A percentile compares a stretch with the other conserved stretches of the same genome.
Evolutionary conservation across 1,140 invertebrate genomes (phyloP).

Genomic region (Ceratina calcarata): DNA sequence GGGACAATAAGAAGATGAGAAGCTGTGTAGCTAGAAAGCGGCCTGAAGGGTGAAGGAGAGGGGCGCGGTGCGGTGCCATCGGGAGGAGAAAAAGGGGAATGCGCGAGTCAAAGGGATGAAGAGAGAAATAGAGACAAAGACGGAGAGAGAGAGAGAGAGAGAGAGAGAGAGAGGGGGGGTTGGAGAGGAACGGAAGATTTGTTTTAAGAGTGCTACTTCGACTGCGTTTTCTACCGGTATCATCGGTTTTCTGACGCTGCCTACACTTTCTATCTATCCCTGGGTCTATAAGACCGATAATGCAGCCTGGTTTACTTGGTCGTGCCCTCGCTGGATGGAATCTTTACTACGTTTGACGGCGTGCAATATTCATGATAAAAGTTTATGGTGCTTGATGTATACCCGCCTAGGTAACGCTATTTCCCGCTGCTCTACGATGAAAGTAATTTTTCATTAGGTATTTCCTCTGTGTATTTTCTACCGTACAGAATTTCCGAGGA

Average conservation of each 20-base stretch:
- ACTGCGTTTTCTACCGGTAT: slow-evolving; percentile 35
- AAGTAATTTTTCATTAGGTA: slow-evolving; percentile 14
- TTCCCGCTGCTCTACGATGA: neutral
- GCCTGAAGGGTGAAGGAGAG: neutral
- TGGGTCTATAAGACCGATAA: slow-evolving; percentile 58
- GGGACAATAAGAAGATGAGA: slow-evolving; percentile 49
- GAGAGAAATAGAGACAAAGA: slow-evolving; percentile 7
- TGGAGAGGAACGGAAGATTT: slow-evolving; percentile 26
- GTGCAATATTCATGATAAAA: slow-evolving; percentile 60
- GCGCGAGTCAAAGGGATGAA: slow-evolving; percentile 20
- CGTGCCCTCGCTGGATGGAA: slow-evolving; percentile 43
- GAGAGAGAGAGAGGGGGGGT: slow-evolving; percentile 8
- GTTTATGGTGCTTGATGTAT: slow-evolving; percentile 35
- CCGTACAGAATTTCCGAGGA: slow-evolving; percentile 23
- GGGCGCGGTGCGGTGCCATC: neutral
- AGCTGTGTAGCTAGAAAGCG: slow-evolving; percentile 41
- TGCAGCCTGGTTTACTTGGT: slow-evolving; percentile 47
- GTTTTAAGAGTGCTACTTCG: slow-evolving; percentile 35
- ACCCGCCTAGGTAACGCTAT: neutral
- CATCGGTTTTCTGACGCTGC: slow-evolving; percentile 28
- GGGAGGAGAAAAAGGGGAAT: slow-evolving; percentile 44
- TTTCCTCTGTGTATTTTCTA: neutral
- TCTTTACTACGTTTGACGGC: slow-evolving; percentile 37
- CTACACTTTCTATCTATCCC: slow-evolving; percentile 44
- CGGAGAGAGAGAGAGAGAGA: neutral